Base-by-base conservation (phyloP, 2,888 invertebrate genomes). In the Clivina fossor region DNA sequence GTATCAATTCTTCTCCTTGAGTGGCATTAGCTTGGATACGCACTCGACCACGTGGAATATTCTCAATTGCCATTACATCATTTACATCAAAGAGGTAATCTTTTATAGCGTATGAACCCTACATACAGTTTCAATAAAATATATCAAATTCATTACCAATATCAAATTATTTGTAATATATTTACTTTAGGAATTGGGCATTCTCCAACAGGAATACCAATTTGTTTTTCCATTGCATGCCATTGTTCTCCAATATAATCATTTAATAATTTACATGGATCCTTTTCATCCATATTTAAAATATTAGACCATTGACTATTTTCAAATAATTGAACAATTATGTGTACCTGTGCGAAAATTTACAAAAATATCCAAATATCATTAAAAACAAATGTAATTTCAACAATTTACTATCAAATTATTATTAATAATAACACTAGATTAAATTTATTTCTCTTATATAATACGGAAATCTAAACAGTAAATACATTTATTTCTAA, bases 221-320 rank as follows among this genome's bases (percentile, higher is more conserved):
- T 33, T 35, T 37, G 35, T 35, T 24, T 28, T 26, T 44, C 44
- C 7, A 53, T 16, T 3, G 35, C 13, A 15, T 44, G 44, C 53
- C 53, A 53, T 8, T 33, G 24, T 16, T 53, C 53, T n/a, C 32
- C 53, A 8, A 53, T 35, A n/a, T 53, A 53, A 37, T 53, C 53
- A 20, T 53, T 44, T 16, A 53, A 30, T 15, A 53, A 16, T 24
- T 44, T 26, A 13, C 53, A 53, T 11, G 53, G 53, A 22, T 53
- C 37, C 20, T 53, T 53, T 33, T 53, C 53, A 16, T 53, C 53
- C 26, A 44, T 15, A 7, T 44, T 44, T 11, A 53, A 9, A n/a
- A 44, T 35, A 26, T n/a, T 16, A 24, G 35, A 44, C 53, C 53
- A 53, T 26, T 5, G 15, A n/a, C 24, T 35, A 20, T 44, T 11